A percentile compares a stretch with the other conserved stretches of the same genome.
These are phyloP conservation scores for Liposcelis brunnea DNA, from an alignment of 2,888 invertebrate genomes.

Conservation along the genomic window DNA sequence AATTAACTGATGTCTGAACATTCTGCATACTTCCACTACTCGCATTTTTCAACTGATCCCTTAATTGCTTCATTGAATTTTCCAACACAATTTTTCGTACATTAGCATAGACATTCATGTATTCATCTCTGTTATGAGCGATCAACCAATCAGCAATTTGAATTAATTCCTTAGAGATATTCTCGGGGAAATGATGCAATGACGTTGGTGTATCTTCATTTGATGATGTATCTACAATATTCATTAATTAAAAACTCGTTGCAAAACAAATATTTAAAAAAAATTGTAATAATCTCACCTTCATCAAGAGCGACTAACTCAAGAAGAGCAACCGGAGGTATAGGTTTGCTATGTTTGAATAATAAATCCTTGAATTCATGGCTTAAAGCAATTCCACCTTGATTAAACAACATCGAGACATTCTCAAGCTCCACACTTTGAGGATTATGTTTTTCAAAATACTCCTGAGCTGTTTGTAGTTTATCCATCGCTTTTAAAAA, in stretches of 20 bases:
- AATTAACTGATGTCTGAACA: constrained; percentile 24
- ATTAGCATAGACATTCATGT: constrained; percentile 54
- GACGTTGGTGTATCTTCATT: constrained; percentile 39
- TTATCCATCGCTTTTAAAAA: constrained; percentile 61
- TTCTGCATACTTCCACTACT: constrained; percentile 57
- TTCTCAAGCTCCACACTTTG: constrained; percentile 88
- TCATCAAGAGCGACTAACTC: constrained; percentile 78
- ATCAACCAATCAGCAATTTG: constrained; percentile 76
- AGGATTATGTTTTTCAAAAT: constrained; percentile 83
- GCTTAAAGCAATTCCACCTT: constrained; percentile 71
- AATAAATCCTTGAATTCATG: constrained; percentile 76
- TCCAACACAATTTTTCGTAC: constrained; percentile 60
- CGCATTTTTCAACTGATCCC: constrained; percentile 61
- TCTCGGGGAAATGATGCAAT: constrained; percentile 50
- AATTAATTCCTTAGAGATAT: constrained; percentile 49
- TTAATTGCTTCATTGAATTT: constrained; percentile 54
- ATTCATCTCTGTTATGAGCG: constrained; percentile 52
- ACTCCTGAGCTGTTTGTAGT: constrained; percentile 70
- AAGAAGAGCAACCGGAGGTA: constrained; percentile 72
- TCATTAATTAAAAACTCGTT: constrained; percentile 13
- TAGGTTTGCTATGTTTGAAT: constrained; percentile 67
- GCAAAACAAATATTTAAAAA: constrained; percentile 16
- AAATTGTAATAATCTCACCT: too few relatives aligned
- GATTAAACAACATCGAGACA: constrained; percentile 64
- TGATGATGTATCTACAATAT: constrained; percentile 17